Base-by-base conservation (phyloP, 2,888 invertebrate species). In the Plagodis dolabraria region DNA sequence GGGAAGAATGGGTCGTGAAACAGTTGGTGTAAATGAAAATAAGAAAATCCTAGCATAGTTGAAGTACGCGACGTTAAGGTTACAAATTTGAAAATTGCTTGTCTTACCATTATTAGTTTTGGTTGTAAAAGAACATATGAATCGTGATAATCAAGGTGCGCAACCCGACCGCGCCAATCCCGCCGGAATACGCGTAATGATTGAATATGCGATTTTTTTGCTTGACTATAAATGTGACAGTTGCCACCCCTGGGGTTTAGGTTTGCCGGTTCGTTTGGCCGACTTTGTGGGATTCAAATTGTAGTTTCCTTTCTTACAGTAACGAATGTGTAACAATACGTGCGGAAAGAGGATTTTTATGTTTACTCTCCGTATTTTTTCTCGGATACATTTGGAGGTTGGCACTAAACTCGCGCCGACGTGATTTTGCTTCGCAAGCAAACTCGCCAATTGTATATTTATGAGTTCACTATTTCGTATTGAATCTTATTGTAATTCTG, bases 371-470 rank as follows among this genome's bases (percentile, higher is more conserved):
- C 74, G 79, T 83, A 81, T 85, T 82, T 85, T 87, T 83, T 81
- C 78, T 74, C 70, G 72, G 74, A 78, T 84, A 80, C 83, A 83
- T 85, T 83, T 74, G 72, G 82, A 81, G 84, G 80, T 78, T 78
- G 71, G 77, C 59, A 63, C 66, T 68, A 68, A 76, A 72, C 75
- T 75, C 76, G 72, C 74, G 79, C 76, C 76, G 82, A 86, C 87
- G 89, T 89, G 89, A 87, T 90, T 88, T 82, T 66, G 84, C 79
- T 81, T 74, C 80, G 80, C 79, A 85, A 86, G 83, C 85, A 82
- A 65, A 82, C 82, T 81, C 79, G 81, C 85, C 89, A 89, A 91
- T 91, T 89, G 91, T 89, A 89, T 92, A 92, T 92, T 91, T 92
- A 92, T 92, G 89, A 89, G 87, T 79, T 84, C 72, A 87, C 87